Evolutionary conservation across 2,888 invertebrate species (phyloP), one percentile per base, ranked within the genome.

Genomic region (Zygogramma bicolorata): DNA sequence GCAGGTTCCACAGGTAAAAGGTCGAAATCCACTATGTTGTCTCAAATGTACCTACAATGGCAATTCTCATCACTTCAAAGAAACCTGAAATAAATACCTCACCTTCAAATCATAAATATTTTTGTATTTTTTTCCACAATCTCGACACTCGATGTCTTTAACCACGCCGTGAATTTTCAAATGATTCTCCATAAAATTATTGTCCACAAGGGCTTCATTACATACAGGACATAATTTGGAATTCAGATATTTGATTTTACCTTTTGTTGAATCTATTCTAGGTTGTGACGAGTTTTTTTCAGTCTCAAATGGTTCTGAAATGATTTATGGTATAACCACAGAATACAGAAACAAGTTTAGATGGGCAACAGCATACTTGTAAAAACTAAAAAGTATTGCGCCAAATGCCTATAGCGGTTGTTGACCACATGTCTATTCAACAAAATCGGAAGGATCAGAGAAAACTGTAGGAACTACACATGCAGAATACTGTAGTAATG

Each of bases 101-200:
- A 81, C 82, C 62, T 74, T 70, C 49, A 82, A 73, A 68, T 83
- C 81, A 68, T 78, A 83, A 31, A 79, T 74, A 63, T 80, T 81
- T 49, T 68, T 77, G 77, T 82, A 83, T 58, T 77, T 77, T 65
- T 82, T 82, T 15, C 77, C 77, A 62, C 83, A 83, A 25, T 77
- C 68, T 15, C 65, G 60, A 70, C 83, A 83, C 15, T 62, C 65
- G 71, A 77, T 72, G 67, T 78, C 78, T 70, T 77, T 75, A n/a
- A 73, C 70, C 29, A 79, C 57, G 7, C 79, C 79, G 68, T 81
- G 79, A 8, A 67, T 71, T 69, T 77, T 73, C 60, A 78, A 60
- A 70, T 82, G 82, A 2, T 67, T 70, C 66, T 75, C 75, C 58
- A 81, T 70, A 20, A 18, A 40, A 20, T 25, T 42, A 13, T 29